A percentile compares a stretch with the other conserved stretches of the same genome.
These are phyloP conservation scores for Lordiphosa stackelbergi DNA, from an alignment of 1,140 invertebrate species.

Conservation along the genomic window DNA sequence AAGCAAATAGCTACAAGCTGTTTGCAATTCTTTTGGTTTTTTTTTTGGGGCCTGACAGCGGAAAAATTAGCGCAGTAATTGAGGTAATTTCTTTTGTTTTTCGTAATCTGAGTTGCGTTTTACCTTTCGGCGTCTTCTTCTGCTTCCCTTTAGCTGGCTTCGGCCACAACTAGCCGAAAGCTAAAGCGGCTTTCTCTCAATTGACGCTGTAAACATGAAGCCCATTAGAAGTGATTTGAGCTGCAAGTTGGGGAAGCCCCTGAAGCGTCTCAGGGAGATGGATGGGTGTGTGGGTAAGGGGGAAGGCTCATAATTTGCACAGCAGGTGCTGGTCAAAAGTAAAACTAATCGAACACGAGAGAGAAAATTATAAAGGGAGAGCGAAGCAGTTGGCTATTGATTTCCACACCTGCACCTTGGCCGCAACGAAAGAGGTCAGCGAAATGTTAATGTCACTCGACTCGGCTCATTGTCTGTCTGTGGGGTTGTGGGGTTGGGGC, in stretches of 20 bases:
- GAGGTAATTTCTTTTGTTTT: slow-evolving; percentile 62
- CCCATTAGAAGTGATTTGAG: slow-evolving; percentile 75
- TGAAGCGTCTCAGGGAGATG: slow-evolving; percentile 33
- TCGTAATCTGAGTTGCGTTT: slow-evolving; percentile 43
- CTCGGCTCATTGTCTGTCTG: slow-evolving; percentile 35
- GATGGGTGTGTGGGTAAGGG: background rate
- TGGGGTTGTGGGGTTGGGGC: slow-evolving; percentile 14
- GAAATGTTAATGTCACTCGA: slow-evolving; percentile 72
- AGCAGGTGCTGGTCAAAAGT: slow-evolving; percentile 24
- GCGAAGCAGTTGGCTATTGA: slow-evolving; percentile 47
- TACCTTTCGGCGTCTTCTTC: slow-evolving; percentile 37
- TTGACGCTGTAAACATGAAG: slow-evolving; percentile 76
- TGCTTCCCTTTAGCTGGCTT: slow-evolving; percentile 36
- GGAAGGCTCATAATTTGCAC: slow-evolving; percentile 53
- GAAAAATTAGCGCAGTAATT: slow-evolving; percentile 62
- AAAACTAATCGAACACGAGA: slow-evolving; percentile 69
- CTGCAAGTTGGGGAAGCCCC: slow-evolving; percentile 62
- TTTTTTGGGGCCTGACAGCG: slow-evolving; percentile 24
- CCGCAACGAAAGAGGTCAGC: slow-evolving; percentile 67
- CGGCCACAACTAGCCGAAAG: slow-evolving; percentile 37
- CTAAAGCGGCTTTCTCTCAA: slow-evolving; percentile 73
- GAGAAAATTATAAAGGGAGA: background rate
- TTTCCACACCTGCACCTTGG: slow-evolving; percentile 71
- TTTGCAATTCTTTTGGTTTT: slow-evolving; percentile 41
- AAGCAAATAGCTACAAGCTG: slow-evolving; percentile 74